Base-by-base conservation (phyloP, 1,140 invertebrate species). In the Drosophila parabipectinata region DNA sequence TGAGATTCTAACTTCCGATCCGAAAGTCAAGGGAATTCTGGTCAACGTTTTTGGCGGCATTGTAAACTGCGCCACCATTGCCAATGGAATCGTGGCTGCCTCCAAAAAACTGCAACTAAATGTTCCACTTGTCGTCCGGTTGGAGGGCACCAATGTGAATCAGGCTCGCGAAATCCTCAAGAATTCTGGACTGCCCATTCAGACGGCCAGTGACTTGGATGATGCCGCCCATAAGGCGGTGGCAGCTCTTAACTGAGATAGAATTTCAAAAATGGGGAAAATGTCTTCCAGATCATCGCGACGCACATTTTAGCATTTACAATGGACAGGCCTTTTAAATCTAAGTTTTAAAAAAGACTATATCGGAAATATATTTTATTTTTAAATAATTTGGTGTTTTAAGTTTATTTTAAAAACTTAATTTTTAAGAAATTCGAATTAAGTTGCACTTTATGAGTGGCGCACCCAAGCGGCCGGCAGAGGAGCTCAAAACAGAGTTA, bases 1-100 rank as follows among this genome's bases (percentile, higher is more conserved):
- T 92, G 97, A 97, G 92, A 98, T 99, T 47, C 96, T 99, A 72
- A 98, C 98, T 77, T 93, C 93, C 88, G 96, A 98, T 93, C 94
- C 95, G n/a, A 97, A 96, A 92, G 98, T 99, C 0, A 98, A 98
- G 93, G 96, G 96, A 3, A 97, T 99, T 78, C 94, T 99, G 56
- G 98, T 99, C 0, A 99, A 99, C 93, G 98, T 99, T 3, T 99
- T 99, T 94, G 99, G 98, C 67, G 99, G 99, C 74, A 99, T 99
- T 91, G 98, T 99, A 0, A 99, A 99, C 92, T 99, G 99, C 94
- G 97, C 95, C 2, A 99, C 96, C 4, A 97, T 99, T 91, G 98
- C 99, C 2, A 97, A 96, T 85, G 99, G 99, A 50, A 97, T 99
- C 76, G 95, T 99, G 1, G 94, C 95, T 62, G 98, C 98, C 21